phyloP scores from a whole-genome alignment of 2,113 vertebrate species.

The Camelus dromedarius region DNA sequence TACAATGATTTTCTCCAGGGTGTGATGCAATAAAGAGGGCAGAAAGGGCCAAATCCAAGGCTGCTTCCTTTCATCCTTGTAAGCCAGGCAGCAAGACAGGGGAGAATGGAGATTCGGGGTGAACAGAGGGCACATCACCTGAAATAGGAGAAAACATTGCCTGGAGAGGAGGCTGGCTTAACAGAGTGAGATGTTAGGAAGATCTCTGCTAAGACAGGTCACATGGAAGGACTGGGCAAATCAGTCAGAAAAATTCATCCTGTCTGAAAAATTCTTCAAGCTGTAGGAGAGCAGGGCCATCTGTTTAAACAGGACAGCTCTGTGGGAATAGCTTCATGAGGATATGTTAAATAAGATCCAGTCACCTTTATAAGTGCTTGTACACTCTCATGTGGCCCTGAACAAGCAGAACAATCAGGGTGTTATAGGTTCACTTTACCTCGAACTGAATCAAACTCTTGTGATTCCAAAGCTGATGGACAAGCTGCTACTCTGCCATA shows the following conservation, averaged over 20 bases:
- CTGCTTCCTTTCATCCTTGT: not conserved
- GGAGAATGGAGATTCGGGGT: not conserved
- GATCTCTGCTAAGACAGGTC: not conserved
- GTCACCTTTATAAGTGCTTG: not conserved
- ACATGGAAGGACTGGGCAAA: not conserved
- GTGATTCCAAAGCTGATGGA: not conserved
- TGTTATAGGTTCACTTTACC: not conserved
- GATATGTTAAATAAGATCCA: not conserved
- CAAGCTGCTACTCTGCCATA: not conserved
- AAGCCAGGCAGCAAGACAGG: not conserved
- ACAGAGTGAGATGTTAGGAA: not conserved
- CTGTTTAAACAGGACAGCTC: constrained; percentile 16
- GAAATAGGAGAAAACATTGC: not conserved
- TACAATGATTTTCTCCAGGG: not conserved
- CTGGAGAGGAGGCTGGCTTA: not conserved
- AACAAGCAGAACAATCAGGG: not conserved
- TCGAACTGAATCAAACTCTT: not conserved
- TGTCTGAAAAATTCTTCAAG: constrained; percentile 14
- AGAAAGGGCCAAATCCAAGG: not conserved
- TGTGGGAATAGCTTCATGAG: not conserved
- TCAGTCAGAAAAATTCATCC: not conserved
- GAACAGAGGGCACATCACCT: not conserved
- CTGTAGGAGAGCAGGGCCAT: not conserved
- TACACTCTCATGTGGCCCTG: not conserved
- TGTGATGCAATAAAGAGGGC: not conserved